Percentiles rank a stretch among this genome's conserved stretches.
Evolutionary conservation across 2,113 vertebrate species (phyloP).

Genomic region (Microcebus griseorufus): DNA sequence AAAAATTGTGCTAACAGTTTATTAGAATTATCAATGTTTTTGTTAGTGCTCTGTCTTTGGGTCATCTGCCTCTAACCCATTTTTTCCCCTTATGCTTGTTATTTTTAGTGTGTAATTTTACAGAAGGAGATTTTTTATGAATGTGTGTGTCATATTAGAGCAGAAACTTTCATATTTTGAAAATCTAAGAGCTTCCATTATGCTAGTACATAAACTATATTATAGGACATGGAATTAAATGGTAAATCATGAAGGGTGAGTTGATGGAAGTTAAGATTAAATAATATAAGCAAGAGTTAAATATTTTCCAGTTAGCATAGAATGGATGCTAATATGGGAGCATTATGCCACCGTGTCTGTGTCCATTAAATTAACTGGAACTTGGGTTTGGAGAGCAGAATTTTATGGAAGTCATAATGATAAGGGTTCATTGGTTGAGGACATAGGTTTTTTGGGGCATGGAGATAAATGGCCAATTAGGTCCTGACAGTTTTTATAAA

Average conservation of each 20-base stretch:
- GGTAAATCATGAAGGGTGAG: background rate
- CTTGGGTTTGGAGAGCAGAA: conserved; percentile 93
- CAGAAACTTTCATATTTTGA: background rate
- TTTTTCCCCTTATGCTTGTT: background rate
- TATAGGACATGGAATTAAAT: background rate
- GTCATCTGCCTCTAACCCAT: background rate
- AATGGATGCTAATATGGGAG: background rate
- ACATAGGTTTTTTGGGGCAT: conserved; percentile 93
- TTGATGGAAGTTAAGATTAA: conserved; percentile 6
- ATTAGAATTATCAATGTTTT: background rate
- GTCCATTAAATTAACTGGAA: conserved; percentile 74
- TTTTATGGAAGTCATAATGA: conserved; percentile 95
- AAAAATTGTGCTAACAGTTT: background rate
- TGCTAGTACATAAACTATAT: background rate
- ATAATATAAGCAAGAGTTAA: background rate
- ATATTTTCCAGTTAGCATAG: background rate
- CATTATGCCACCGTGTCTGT: background rate
- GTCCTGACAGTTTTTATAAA: conserved; percentile 91
- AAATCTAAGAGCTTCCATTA: background rate
- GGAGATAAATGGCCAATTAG: conserved; percentile 92
- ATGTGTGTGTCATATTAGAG: conserved; percentile 32
- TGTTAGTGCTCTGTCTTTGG: background rate
- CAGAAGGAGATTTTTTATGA: conserved; percentile 11
- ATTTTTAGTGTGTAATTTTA: conserved; percentile 10
- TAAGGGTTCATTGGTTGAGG: conserved; percentile 91